Evolutionary conservation across 2,888 invertebrate species (phyloP).

Genomic region (Helobdella robusta): DNA sequence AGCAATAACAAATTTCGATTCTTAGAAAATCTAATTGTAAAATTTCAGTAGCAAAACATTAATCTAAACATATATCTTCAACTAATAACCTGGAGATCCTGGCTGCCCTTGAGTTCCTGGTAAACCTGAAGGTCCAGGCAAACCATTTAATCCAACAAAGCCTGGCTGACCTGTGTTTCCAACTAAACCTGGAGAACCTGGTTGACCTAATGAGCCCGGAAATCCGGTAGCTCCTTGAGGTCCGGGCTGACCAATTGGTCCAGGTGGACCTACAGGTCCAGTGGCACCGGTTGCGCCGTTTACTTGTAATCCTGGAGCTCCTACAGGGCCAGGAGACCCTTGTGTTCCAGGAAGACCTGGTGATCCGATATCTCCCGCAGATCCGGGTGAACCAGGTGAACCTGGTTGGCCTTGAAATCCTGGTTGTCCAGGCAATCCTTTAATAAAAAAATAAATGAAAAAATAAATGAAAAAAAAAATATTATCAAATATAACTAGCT

Average conservation of each 20-base stretch:
- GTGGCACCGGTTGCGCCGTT: conserved; percentile 26
- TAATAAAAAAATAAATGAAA: too few species aligned
- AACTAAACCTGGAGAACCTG: too few species aligned
- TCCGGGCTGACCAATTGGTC: conserved; percentile 8
- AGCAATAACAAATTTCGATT: too few species aligned
- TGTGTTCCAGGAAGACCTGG: too few species aligned
- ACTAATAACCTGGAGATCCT: too few species aligned
- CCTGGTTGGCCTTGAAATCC: conserved; percentile 26
- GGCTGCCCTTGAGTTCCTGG: not conserved
- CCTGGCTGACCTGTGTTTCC: conserved; percentile 10
- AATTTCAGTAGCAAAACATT: too few species aligned
- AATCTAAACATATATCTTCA: conserved; percentile 19
- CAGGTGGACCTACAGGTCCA: conserved; percentile 25
- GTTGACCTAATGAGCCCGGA: too few species aligned
- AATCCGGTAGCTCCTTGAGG: conserved; percentile 18
- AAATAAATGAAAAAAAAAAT: too few species aligned
- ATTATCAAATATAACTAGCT: too few species aligned
- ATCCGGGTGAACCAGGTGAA: conserved; percentile 11
- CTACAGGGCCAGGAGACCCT: too few species aligned
- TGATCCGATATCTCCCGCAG: too few species aligned
- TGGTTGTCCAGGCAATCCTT: conserved; percentile 21
- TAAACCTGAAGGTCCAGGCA: conserved; percentile 8
- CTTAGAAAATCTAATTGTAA: too few species aligned
- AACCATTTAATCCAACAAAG: conserved; percentile 52
- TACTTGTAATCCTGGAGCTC: conserved; percentile 13